These are phyloP conservation scores for Sebastes minor DNA, from an alignment of 2,797 vertebrate species.

Conservation along the genomic window DNA sequence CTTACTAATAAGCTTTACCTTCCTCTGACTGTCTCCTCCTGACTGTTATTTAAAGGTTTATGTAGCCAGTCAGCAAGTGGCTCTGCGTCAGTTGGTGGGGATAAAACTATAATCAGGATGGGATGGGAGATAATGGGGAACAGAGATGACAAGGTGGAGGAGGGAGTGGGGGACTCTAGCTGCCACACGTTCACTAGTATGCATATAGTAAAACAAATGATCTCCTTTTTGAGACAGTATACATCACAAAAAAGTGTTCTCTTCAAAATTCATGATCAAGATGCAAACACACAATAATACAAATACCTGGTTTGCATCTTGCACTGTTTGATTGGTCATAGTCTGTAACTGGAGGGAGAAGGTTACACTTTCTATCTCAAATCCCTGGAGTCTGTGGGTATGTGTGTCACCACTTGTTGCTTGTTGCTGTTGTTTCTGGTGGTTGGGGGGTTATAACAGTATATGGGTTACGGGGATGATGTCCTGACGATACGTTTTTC, in stretches of 20 bases:
- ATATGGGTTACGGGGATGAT: conserved; percentile 19
- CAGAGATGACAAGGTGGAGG: background rate
- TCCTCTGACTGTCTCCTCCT: background rate
- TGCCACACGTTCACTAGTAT: background rate
- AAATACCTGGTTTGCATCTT: background rate
- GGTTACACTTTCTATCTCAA: background rate
- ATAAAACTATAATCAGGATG: conserved; percentile 41
- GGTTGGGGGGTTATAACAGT: background rate
- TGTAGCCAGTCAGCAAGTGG: background rate
- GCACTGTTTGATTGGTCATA: background rate
- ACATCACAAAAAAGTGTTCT: background rate
- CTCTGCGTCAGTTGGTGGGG: conserved; percentile 15
- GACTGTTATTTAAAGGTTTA: conserved; percentile 9
- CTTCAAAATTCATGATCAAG: background rate
- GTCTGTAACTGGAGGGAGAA: background rate
- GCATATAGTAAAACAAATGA: background rate
- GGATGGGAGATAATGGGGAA: background rate
- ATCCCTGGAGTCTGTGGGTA: background rate
- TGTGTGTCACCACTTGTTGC: background rate
- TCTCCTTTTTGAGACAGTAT: background rate
- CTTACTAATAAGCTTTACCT: conserved; percentile 32
- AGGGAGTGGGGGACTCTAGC: background rate
- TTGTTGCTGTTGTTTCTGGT: background rate
- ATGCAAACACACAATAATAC: background rate
- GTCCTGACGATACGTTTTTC: conserved; percentile 18